A percentile compares a stretch with the other conserved stretches of the same genome.
These are phyloP conservation scores for Butorides virescens DNA, from an alignment of 2,113 vertebrate species.

Conservation along the genomic window DNA sequence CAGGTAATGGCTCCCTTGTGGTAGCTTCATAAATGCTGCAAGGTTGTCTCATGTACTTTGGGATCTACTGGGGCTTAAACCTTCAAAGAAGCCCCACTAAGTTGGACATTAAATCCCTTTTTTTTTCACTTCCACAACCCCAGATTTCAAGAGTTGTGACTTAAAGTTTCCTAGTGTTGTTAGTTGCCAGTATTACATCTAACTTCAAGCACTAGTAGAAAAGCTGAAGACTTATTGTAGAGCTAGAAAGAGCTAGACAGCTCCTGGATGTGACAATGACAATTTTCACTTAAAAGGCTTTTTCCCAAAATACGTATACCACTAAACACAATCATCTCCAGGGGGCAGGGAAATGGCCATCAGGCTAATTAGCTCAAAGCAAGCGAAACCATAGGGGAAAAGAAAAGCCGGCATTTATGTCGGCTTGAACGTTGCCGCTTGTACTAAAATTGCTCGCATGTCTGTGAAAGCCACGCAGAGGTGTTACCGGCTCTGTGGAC, in stretches of 20 bases:
- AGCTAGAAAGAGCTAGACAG: background rate
- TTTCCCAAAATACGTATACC: slow-evolving; percentile 20
- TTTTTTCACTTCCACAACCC: background rate
- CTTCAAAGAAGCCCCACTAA: background rate
- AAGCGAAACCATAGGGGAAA: background rate
- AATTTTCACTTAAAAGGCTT: slow-evolving; percentile 31
- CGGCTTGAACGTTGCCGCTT: background rate
- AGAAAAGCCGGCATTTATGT: background rate
- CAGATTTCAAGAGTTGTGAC: background rate
- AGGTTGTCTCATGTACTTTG: background rate
- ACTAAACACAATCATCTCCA: slow-evolving; percentile 5
- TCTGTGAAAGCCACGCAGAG: background rate
- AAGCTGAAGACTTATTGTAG: background rate
- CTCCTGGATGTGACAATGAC: background rate
- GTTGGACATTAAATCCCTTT: background rate
- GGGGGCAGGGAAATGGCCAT: slow-evolving; percentile 25
- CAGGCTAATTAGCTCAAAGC: slow-evolving; percentile 45
- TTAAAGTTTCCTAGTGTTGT: background rate
- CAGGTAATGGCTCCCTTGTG: background rate
- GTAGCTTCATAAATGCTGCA: background rate
- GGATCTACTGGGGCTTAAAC: background rate
- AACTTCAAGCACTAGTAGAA: background rate
- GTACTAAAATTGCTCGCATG: background rate
- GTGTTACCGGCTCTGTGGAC: background rate
- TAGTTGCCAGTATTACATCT: background rate